Conservation (phyloP, 2,113 vertebrate species). For the Heterochromis multidens region DNA sequence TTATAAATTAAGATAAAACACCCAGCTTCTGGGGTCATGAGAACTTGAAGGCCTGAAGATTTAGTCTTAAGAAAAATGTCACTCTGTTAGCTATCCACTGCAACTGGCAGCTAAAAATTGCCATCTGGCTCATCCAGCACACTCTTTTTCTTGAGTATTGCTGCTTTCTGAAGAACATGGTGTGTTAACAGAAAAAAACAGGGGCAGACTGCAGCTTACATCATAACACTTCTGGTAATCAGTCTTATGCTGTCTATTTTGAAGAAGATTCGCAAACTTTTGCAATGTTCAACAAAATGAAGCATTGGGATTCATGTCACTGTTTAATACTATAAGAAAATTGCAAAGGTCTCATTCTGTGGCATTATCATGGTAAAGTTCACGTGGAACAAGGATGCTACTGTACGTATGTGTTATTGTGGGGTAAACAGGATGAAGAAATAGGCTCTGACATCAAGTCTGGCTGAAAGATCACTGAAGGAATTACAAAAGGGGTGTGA, state of each 20-base stretch:
- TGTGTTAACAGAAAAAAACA: neutral
- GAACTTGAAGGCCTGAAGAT: neutral
- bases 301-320: neutral
- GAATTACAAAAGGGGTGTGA: conserved; percentile 20
- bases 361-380: neutral
- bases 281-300: neutral
- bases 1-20: neutral
- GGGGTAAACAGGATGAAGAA: neutral
- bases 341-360: neutral
- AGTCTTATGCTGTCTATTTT: neutral
- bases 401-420: conserved; percentile 1
- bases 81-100: neutral
- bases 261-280: neutral
- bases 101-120: neutral
- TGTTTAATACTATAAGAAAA: neutral
- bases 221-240: neutral
- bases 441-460: neutral
- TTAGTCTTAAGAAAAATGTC: neutral
- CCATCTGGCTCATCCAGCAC: neutral
- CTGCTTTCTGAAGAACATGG: neutral
- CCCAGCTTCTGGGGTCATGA: neutral
- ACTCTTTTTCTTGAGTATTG: neutral
- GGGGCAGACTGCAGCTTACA: neutral
- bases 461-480: neutral
- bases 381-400: neutral